A percentile compares a stretch with the other conserved stretches of the same genome.
Conservation (phyloP, 2,888 invertebrate genomes). For the Drosophila testacea region DNA sequence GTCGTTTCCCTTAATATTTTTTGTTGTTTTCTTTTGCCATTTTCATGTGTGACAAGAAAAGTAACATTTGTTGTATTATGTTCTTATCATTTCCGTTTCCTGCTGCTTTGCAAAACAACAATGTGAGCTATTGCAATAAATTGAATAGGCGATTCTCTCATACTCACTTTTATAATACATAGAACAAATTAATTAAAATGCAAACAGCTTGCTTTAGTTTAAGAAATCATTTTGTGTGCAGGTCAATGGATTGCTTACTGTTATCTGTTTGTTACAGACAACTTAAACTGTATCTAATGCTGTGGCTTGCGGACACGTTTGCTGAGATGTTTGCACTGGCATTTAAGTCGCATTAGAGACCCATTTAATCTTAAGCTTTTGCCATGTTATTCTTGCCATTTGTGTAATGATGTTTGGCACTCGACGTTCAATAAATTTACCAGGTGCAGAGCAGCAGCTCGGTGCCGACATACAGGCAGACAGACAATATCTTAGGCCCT, state of each 20-base stretch:
- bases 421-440: slow-evolving; percentile 51
- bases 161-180: not conserved
- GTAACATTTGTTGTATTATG: slow-evolving; percentile 9
- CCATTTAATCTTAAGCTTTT: slow-evolving; percentile 53
- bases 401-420: slow-evolving; percentile 58
- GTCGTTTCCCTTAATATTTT: slow-evolving; percentile 1
- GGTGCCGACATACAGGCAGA: not conserved
- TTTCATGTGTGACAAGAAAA: not conserved
- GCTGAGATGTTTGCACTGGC: slow-evolving; percentile 37
- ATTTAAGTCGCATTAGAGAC: slow-evolving; percentile 54
- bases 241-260: not conserved
- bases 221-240: slow-evolving; percentile 15
- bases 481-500: slow-evolving; percentile 21
- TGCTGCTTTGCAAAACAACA: not conserved
- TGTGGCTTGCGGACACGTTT: slow-evolving; percentile 19
- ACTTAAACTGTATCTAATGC: slow-evolving; percentile 34
- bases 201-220: slow-evolving; percentile 1
- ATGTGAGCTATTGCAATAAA: slow-evolving; percentile 10
- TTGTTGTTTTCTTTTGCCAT: slow-evolving; percentile 3
- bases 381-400: slow-evolving; percentile 45
- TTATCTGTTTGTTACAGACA: slow-evolving; percentile 21
- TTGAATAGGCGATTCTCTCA: not conserved
- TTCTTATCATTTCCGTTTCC: slow-evolving; percentile 20
- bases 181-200: slow-evolving; percentile 1
- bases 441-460: slow-evolving; percentile 22